Base-by-base conservation (phyloP, 2,113 vertebrate genomes). In the Noturus placidus region DNA sequence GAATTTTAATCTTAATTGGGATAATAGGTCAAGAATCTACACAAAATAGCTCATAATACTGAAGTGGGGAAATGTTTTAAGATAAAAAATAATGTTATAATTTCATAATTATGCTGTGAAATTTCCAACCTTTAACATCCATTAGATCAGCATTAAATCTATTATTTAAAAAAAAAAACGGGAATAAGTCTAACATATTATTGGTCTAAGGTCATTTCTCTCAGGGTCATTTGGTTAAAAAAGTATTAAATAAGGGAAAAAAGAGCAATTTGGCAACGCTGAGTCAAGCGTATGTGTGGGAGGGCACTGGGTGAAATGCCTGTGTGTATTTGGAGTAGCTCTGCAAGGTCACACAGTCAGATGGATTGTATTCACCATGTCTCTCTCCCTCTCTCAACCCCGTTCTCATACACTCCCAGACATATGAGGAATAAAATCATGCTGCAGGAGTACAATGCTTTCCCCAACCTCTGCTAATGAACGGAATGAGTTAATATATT, bases 331-430 rank as follows among this genome's bases (percentile, higher is more conserved):
- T 79, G 38, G 33, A 38, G 78, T 10, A 5, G 35, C 27, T 70
- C 76, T 69, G 46, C 77, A 81, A 80, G 80, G 78, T 70, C 86
- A 87, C 59, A 87, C 59, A 52, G 65, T 78, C 52, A 63, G 50
- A 52, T 80, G 54, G 33, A 81, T 59, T 59, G 56, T 81, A 59
- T 80, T 80, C n/a, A 4, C 13, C 46, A n/a, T 52, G 17, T n/a
- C 46, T 3, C 19, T 10, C 69, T 20, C 69, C 17, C 70, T 38
- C 35, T 10, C 8, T 11, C 8, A 25, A 27, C 22, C 11, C 9
- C 22, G 9, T 25, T 50, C 22, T 79, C 72, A 13, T 25, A 50
- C 25, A 54, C 76, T 30, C 30, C 4, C n/a, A 80, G 17, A 35
- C 30, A 81, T 30, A 35, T 25, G 56, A 56, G 52, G 17, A 56